Evolutionary conservation across 2,113 vertebrate genomes (phyloP), one percentile per base, ranked within the genome.

Genomic region (Calidris pygmaea): DNA sequence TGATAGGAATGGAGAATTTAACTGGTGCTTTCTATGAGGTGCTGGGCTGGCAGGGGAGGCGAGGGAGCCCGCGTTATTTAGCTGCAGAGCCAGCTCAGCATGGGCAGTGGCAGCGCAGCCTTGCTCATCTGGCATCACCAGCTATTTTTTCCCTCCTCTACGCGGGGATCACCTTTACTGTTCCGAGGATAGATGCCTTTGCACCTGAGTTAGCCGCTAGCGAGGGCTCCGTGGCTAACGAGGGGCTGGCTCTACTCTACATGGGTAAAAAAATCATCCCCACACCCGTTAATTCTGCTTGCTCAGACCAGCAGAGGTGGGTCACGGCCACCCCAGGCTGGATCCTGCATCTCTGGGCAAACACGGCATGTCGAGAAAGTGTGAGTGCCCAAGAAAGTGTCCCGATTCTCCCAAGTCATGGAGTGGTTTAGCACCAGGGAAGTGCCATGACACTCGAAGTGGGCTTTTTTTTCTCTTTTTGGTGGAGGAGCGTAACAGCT

Each of bases 1-100:
- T 74, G 80, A 91, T 70, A 55, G 4, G 80, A 95, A 95, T 94
- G 84, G 92, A 80, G 76, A 95, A 96, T 96, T 55, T 50, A 85
- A 82, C 35, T 77, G 71, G 56, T 58, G 59, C 48, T 84, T 84
- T 45, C 56, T 71, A 62, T 0, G 2, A 83, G 94, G 79, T 76
- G 59, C 85, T 43, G 59, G 55, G 65, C 45, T 77, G 76, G 72
- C 79, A 20, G 52, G 11, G 4, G 48, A 72, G 74, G 26, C 70
- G 56, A 45, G 30, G 76, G 45, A 85, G 26, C 78, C 75, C 21
- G 4, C 41, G 47, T 76, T 60, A 52, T 84, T 77, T 34, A 34
- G n/a, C 87, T 17, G 29, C 74, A 48, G 85, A 90, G 55, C 47
- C 15, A 35, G 63, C 83, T 95, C 83, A 84, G 91, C 95, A 34